Conservation (phyloP, 2,113 vertebrate genomes). For the Corydoras sp. region DNA sequence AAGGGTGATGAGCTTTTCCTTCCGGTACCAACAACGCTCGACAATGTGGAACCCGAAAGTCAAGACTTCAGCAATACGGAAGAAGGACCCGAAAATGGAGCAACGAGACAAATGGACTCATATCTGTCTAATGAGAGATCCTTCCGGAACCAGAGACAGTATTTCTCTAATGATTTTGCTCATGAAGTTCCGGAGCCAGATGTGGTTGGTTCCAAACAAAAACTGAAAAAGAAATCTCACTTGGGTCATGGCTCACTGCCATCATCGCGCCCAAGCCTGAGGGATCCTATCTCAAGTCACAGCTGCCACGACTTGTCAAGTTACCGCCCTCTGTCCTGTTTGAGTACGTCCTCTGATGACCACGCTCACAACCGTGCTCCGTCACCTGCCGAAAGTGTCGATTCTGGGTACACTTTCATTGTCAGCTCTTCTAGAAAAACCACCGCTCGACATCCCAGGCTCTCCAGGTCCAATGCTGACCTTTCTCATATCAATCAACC, state of each 20-base stretch:
- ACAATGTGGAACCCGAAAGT: slow-evolving; percentile 48
- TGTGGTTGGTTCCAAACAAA: slow-evolving; percentile 32
- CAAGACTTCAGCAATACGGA: slow-evolving; percentile 32
- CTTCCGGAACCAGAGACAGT: slow-evolving; percentile 38
- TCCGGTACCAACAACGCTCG: slow-evolving; percentile 50
- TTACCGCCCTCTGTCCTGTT: slow-evolving; percentile 45
- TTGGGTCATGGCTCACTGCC: slow-evolving; percentile 25
- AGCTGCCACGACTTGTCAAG: slow-evolving; percentile 55
- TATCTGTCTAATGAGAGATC: slow-evolving; percentile 46
- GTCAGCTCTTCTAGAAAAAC: slow-evolving; percentile 57
- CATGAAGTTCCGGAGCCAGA: slow-evolving; percentile 29
- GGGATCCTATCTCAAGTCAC: slow-evolving; percentile 51
- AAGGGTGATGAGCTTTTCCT: slow-evolving; percentile 53
- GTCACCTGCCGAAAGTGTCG: slow-evolving; percentile 65
- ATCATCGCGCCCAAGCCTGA: slow-evolving; percentile 43
- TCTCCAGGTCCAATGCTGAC: slow-evolving; percentile 64
- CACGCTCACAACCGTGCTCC: slow-evolving; percentile 52
- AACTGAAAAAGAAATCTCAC: slow-evolving; percentile 23
- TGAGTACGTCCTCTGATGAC: slow-evolving; percentile 63
- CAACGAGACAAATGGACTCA: slow-evolving; percentile 1
- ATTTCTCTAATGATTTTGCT: slow-evolving; percentile 41
- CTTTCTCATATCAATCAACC: slow-evolving; percentile 54
- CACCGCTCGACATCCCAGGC: slow-evolving; percentile 39
- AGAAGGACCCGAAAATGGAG: slow-evolving; percentile 27
- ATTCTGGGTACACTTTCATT: slow-evolving; percentile 72